Evolutionary conservation across 2,113 vertebrate species (phyloP).

Genomic region (Tychaedon coryphoeus): DNA sequence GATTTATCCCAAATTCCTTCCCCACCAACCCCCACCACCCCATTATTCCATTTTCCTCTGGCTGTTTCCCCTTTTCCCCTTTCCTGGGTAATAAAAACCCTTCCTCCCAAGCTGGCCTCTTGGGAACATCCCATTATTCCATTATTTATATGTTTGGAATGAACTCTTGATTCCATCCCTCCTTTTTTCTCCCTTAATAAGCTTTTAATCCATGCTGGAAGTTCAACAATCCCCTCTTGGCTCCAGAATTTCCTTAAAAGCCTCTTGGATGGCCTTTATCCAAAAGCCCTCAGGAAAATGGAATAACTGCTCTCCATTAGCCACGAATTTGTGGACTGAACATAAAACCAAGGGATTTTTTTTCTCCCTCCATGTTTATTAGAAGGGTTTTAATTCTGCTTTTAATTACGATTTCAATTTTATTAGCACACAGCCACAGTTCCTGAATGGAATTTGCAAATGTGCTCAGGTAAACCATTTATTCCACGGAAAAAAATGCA

Average conservation of each 20-base stretch:
- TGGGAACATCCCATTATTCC: neutral
- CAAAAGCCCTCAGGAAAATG: conserved; percentile 30
- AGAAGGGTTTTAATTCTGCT: neutral
- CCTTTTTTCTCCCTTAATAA: neutral
- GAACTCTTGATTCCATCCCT: neutral
- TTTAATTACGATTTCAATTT: neutral
- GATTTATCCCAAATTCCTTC: neutral
- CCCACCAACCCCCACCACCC: neutral
- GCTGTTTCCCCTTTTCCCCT: neutral
- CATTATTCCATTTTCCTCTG: neutral
- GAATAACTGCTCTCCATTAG: neutral
- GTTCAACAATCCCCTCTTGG: neutral
- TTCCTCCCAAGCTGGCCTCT: neutral
- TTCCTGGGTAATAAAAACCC: neutral
- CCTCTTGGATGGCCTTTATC: conserved; percentile 36
- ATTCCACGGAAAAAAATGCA: neutral
- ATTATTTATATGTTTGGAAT: neutral
- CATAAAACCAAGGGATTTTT: neutral
- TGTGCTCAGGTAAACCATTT: neutral
- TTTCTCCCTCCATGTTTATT: neutral
- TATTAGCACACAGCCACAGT: neutral
- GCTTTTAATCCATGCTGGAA: conserved; percentile 18
- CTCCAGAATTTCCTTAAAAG: conserved; percentile 40
- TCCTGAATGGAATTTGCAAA: neutral
- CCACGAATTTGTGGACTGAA: neutral